phyloP scores from a whole-genome alignment of 2,888 invertebrate genomes.

The Scrobipalpa costella region DNA sequence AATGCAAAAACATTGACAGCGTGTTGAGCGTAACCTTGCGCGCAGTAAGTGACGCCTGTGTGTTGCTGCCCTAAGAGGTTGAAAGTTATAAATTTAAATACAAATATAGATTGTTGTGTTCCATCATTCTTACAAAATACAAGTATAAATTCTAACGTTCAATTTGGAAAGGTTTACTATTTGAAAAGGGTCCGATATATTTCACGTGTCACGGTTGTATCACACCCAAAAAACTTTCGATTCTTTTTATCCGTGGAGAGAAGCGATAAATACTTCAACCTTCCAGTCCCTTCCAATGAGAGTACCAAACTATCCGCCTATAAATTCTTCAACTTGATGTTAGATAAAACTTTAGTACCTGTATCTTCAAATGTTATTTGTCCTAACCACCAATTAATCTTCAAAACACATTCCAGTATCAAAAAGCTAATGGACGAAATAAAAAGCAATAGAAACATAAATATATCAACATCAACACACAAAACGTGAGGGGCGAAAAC shows the following conservation, averaged over 20 bases:
- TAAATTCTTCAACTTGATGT: conserved; percentile 76
- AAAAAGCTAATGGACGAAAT: conserved; percentile 49
- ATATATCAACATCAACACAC: conserved; percentile 1
- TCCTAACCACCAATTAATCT: conserved; percentile 71
- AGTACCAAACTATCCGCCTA: conserved; percentile 56
- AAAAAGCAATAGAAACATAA: conserved; percentile 18
- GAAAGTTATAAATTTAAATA: no score
- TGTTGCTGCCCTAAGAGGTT: no score
- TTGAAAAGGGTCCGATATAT: conserved; percentile 3
- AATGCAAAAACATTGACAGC: no score
- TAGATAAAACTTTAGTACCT: conserved; percentile 65
- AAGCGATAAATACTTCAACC: conserved; percentile 72
- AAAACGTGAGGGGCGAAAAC: conserved; percentile 12
- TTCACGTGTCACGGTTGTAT: conserved; percentile 53
- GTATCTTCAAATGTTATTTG: conserved; percentile 69
- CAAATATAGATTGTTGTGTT: no score
- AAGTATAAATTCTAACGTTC: neutral
- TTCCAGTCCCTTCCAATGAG: conserved; percentile 44
- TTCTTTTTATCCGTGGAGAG: conserved; percentile 64
- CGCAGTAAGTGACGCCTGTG: no score
- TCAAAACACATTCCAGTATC: conserved; percentile 54
- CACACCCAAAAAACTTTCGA: conserved; percentile 45
- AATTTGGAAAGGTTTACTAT: neutral
- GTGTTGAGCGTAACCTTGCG: no score
- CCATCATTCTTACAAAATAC: no score